Evolutionary conservation across 2,113 vertebrate species (phyloP), one percentile per base, ranked within the genome.

Genomic region (Todiramphus saurophagus): DNA sequence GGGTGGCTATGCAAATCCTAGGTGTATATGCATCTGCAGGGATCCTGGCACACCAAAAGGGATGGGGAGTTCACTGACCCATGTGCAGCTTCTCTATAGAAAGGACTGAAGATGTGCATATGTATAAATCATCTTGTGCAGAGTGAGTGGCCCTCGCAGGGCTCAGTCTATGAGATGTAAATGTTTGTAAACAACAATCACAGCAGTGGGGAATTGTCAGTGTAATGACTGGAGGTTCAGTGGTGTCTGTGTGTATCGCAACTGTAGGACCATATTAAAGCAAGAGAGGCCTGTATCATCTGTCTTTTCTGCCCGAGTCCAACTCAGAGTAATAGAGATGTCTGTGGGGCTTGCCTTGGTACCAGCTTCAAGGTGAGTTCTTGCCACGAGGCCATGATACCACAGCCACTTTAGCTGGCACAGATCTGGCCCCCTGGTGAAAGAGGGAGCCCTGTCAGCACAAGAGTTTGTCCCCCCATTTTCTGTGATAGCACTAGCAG

Each of bases 161-260:
- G 59, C 50, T 43, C 44, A 6, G 59, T 14, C 28, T 43, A 0
- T 68, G 21, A 48, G 28, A n/a, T 31, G 21, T 21, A 53, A 25
- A 35, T 4, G 6, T n/a, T n/a, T 33, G 53, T 39, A 35, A 89
- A 35, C 27, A 58, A 5, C 7, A 39, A 33, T 30, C 33, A 10
- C 44, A 33, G 43, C 2, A 43, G 21, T 21, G 37, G 33, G 56
- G n/a, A 72, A 73, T 30, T 56, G 39, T 55, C 33, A 7, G 25
- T 4, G 14, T 64, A 51, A 55, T 0, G 7, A 41, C 48, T 5
- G 39, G 39, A 50, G 28, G 11, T 20, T 39, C 2, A 3, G 25
- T 1, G 0, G 11, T 23, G 30, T 7, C 76, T 43, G 5, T 16
- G 15, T n/a, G 0, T 46, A n/a, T 21, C 30, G 30, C 37, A 35